Evolutionary conservation across 53 echinoderm and acorn worm genomes (phyloP), one percentile per base, ranked within the genome.

Genomic region (Apostichopus leukothele): DNA sequence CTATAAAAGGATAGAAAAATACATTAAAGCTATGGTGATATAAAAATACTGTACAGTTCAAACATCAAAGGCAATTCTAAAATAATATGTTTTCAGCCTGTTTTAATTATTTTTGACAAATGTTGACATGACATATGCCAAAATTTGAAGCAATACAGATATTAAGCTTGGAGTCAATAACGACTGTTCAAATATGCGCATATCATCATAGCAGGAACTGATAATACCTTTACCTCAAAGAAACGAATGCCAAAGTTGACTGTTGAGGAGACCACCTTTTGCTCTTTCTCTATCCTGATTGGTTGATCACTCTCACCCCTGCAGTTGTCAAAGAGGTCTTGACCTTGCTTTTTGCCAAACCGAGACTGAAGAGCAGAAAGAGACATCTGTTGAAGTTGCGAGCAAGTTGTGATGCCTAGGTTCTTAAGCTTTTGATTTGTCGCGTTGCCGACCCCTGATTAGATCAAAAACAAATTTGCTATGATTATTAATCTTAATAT

Each of bases 161-260:
- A 39, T 39, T 39, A 39, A 39, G 39, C 39, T 39, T 39, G 39
- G 39, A 39, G 39, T 39, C 39, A 3, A 39, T 39, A 39, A 39
- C 39, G 39, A 39, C 39, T 39, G 39, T 39, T 39, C 2, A 39
- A 39, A 39, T 3, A 39, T 3, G 39, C 39, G 39, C 39, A 39
- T 39, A 39, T 39, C 39, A 39, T 39, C 39, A 39, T 39, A 39
- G 39, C 39, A 39, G 39, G 39, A 2, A 39, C 39, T 39, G 39
- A 39, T 39, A 39, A 39, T 39, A 39, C 39, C 39, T 39, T 39
- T 74, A 96, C 97, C 90, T 90, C 68, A 60, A 88, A 92, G 84
- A 96, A 96, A 63, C 97, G 55, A 12, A 96, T 96, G 23, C 97
- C 97, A 83, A 95, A 96, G 84, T 96, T 96, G 63, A 96, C 91